These are phyloP conservation scores for Prunella strophiata DNA, from an alignment of 2,797 vertebrate genomes.

Conservation along the genomic window DNA sequence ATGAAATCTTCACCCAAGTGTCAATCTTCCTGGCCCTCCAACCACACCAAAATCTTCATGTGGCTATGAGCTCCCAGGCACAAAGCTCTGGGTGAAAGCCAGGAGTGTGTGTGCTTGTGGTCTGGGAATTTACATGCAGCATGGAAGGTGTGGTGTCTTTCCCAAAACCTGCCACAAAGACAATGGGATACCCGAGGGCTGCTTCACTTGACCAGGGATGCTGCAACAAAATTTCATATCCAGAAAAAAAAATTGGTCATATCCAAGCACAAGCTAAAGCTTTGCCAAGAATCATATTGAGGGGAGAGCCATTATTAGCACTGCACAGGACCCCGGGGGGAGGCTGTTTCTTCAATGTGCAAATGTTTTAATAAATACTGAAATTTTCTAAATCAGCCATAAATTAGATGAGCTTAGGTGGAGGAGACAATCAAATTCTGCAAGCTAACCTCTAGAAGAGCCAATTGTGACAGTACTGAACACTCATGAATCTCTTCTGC, in stretches of 20 bases:
- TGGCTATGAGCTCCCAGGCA: not conserved
- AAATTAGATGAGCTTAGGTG: not conserved
- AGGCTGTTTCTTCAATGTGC: not conserved
- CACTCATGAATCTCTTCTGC: not conserved
- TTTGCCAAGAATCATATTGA: not conserved
- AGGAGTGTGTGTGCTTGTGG: not conserved
- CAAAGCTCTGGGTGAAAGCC: not conserved
- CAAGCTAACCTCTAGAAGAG: not conserved
- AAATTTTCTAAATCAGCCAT: not conserved
- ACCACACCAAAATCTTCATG: not conserved
- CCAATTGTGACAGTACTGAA: not conserved
- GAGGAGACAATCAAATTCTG: not conserved
- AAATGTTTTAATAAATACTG: not conserved
- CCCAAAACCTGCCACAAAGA: not conserved
- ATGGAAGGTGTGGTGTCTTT: not conserved
- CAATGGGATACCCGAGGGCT: not conserved
- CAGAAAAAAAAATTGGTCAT: not conserved
- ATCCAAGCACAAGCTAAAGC: not conserved
- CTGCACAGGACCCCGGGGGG: not conserved
- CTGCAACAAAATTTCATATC: not conserved
- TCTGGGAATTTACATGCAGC: not conserved
- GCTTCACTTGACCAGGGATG: not conserved
- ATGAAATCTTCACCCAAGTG: not conserved
- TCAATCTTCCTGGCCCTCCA: not conserved
- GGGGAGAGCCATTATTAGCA: not conserved